Evolutionary conservation across 2,888 invertebrate genomes (phyloP).

Genomic region (Copidosoma aretas): DNA sequence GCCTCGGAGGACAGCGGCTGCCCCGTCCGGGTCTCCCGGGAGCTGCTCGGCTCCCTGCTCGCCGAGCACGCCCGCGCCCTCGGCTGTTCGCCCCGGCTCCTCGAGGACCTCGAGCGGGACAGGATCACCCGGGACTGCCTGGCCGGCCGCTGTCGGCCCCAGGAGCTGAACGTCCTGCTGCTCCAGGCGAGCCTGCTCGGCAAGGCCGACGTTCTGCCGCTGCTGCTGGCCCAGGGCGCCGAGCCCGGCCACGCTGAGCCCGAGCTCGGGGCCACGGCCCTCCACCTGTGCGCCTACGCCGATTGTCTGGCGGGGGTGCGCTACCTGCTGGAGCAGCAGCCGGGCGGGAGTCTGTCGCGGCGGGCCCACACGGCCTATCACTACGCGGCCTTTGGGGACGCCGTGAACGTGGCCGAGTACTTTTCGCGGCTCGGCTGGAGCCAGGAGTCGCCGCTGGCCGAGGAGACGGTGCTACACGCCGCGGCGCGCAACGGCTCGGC

Average conservation of each 20-base stretch:
- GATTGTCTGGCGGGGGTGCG: constrained; percentile 76
- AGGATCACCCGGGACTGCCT: constrained; percentile 62
- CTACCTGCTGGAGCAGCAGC: constrained; percentile 73
- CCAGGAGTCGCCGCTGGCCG: constrained; percentile 70
- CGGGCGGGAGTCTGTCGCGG: constrained; percentile 72
- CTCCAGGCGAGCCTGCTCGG: constrained; percentile 79
- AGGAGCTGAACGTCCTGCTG: constrained; percentile 75
- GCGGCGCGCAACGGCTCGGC: constrained; percentile 84
- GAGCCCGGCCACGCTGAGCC: constrained; percentile 76
- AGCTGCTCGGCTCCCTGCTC: constrained; percentile 76
- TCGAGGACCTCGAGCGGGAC: constrained; percentile 51
- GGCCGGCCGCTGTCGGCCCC: constrained; percentile 68
- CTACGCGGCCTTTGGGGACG: constrained; percentile 88
- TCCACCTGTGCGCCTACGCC: constrained; percentile 80
- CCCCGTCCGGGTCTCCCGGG: constrained; percentile 63
- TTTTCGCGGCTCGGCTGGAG: constrained; percentile 76
- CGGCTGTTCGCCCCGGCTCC: constrained; percentile 71
- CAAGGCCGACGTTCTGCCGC: constrained; percentile 71
- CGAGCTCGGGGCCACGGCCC: constrained; percentile 74
- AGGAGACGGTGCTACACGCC: constrained; percentile 82
- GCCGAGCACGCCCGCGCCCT: constrained; percentile 76
- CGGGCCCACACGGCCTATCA: constrained; percentile 84
- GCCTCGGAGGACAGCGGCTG: constrained; percentile 63
- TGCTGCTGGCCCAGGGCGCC: constrained; percentile 72
- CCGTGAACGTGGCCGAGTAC: constrained; percentile 79